A percentile compares a stretch with the other conserved stretches of the same genome.
These are phyloP conservation scores for Brachyistius frenatus DNA, from an alignment of 2,113 vertebrate genomes.

Conservation along the genomic window DNA sequence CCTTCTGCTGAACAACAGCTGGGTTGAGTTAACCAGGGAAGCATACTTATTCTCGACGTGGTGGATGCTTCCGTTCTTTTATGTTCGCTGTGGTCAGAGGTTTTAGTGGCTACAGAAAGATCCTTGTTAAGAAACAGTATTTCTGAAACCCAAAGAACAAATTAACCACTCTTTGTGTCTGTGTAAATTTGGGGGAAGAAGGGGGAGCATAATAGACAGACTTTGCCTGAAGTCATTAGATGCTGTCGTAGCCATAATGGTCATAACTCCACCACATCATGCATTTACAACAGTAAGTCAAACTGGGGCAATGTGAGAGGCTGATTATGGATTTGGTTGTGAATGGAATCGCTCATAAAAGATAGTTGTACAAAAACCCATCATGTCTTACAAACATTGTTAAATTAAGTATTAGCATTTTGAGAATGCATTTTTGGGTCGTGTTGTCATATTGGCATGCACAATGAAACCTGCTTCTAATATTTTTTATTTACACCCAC, in stretches of 20 bases:
- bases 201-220: not conserved
- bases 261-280: conserved; percentile 5
- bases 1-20: conserved; percentile 69
- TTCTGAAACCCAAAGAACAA: conserved; percentile 29
- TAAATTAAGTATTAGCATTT: no score
- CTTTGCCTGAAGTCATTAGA: not conserved
- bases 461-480: no score
- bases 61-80: conserved; percentile 61
- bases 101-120: conserved; percentile 49
- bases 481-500: no score
- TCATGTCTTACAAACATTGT: no score
- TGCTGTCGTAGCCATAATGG: not conserved
- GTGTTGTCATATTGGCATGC: no score
- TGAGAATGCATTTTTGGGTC: no score
- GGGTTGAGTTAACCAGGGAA: conserved; percentile 70
- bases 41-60: conserved; percentile 42
- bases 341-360: not conserved
- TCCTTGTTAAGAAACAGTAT: conserved; percentile 33
- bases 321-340: not conserved
- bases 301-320: not conserved
- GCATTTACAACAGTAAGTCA: conserved; percentile 9
- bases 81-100: conserved; percentile 59
- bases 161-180: conserved; percentile 14
- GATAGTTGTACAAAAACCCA: no score
- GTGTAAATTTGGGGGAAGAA: conserved; percentile 6